phyloP scores from a whole-genome alignment of 2,113 vertebrate species.

The Grammomys surdaster region DNA sequence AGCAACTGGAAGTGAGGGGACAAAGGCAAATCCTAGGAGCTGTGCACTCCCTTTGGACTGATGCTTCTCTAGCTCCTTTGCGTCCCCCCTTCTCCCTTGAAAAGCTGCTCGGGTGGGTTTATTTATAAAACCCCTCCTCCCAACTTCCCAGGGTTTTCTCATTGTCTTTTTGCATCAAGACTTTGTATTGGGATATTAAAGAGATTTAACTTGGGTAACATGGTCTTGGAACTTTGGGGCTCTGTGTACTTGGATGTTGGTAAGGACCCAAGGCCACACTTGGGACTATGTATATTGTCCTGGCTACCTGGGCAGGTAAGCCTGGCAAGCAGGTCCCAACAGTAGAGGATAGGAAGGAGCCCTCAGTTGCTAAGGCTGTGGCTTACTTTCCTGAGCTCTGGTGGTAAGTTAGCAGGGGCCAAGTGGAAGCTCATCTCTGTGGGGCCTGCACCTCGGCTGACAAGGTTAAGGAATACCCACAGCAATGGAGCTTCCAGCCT shows the following conservation, averaged over 20 bases:
- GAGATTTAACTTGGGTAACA: slow-evolving; percentile 85
- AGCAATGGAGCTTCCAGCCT: neutral
- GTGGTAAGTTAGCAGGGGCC: neutral
- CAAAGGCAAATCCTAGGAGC: slow-evolving; percentile 40
- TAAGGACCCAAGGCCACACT: neutral
- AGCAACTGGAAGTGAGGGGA: slow-evolving; percentile 39
- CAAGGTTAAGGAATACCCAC: neutral
- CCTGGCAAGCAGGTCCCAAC: neutral
- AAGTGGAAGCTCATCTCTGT: neutral
- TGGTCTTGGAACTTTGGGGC: slow-evolving; percentile 67
- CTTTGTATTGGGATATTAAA: slow-evolving; percentile 85
- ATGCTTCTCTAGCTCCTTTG: slow-evolving; percentile 58
- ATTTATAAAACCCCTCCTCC: slow-evolving; percentile 58
- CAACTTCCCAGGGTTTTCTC: slow-evolving; percentile 78
- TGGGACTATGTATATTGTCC: neutral
- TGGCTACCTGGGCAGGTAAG: neutral
- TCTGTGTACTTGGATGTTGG: neutral
- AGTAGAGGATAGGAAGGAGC: neutral
- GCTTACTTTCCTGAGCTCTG: neutral
- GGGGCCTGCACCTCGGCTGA: neutral
- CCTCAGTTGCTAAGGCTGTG: neutral
- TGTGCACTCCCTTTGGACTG: slow-evolving; percentile 35
- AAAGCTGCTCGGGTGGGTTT: slow-evolving; percentile 76
- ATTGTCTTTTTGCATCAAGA: slow-evolving; percentile 82
- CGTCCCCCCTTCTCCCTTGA: neutral